phyloP scores from a whole-genome alignment of 2,113 vertebrate genomes.

The Siniperca knerii region DNA sequence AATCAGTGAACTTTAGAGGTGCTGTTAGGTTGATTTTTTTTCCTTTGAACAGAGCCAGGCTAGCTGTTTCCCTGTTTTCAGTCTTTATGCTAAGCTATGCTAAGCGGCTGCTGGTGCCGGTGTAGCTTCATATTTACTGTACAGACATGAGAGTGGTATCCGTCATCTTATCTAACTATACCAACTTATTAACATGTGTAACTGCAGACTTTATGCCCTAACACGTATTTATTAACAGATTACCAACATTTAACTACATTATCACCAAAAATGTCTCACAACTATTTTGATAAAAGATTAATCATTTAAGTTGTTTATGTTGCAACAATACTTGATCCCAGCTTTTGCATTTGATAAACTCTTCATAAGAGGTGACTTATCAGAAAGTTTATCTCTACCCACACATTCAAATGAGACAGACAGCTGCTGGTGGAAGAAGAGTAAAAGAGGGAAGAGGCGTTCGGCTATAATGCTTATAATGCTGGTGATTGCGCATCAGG shows the following conservation, averaged over 20 bases:
- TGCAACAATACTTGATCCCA: neutral
- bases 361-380: neutral
- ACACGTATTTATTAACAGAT: neutral
- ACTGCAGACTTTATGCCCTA: neutral
- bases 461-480: neutral
- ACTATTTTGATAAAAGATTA: neutral
- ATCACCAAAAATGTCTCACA: neutral
- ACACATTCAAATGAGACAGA: slow-evolving; percentile 42
- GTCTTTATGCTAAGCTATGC: neutral
- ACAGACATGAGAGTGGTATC: neutral
- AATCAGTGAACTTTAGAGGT: too few relatives aligned
- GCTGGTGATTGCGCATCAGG: slow-evolving; percentile 19
- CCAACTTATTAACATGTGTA: neutral
- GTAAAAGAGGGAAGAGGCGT: neutral
- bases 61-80: neutral
- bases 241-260: neutral
- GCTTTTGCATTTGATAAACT: neutral
- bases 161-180: neutral
- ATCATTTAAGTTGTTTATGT: neutral
- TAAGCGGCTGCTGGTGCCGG: neutral
- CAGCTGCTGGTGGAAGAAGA: slow-evolving; percentile 22
- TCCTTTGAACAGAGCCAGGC: too few relatives aligned
- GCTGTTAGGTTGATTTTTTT: too few relatives aligned
- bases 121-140: neutral
- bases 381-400: slow-evolving; percentile 34